Evolutionary conservation across 1,140 invertebrate species (phyloP), one percentile per base, ranked within the genome.

Genomic region (Drepana arcuata): DNA sequence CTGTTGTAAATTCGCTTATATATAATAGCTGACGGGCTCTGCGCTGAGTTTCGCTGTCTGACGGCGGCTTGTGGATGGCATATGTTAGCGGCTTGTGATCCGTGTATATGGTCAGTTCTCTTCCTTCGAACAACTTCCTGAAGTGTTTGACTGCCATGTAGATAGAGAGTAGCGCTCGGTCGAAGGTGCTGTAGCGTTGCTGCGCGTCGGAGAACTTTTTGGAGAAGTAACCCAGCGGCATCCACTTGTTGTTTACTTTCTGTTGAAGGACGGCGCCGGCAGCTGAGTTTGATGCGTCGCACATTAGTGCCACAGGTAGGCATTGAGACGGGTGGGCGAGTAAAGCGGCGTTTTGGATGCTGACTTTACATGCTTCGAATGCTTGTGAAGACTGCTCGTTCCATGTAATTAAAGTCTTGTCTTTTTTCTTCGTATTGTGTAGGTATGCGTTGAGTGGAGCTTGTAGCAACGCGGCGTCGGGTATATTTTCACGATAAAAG

Each of bases 401-500:
- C 18, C 31, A 33, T 12, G 2, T 11, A 12, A 21, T 12, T 23
- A 3, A 12, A 10, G 16, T n/a, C 6, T 21, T 33, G 10, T 33
- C 28, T 7, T 24, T 15, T 13, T 34, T 41, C 27, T 37, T 37
- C 2, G 30, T 14, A 10, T 23, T 13, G 11, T 33, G 23, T 7
- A 40, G 16, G 26, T 33, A 41, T 11, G 33, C 27, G 27, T 41
- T 33, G 13, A 41, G 14, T 9, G 7, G 7, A 4, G 38, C 5
- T 21, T 41, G 38, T 16, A 11, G 28, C 1, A 1, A 3, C 1
- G 12, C 29, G n/a, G 37, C 37, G 6, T 33, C 18, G n/a, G 23
- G 23, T 28, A 41, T n/a, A 16, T 26, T 9, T 7, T 24, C 1
- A n/a, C 39, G 18, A 15, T 41, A 34, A 29, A 41, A 41, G n/a